Percentiles rank a stretch among this genome's conserved stretches.
phyloP scores from a whole-genome alignment of 2,797 vertebrate species.

The Pipistrellus kuhlii region DNA sequence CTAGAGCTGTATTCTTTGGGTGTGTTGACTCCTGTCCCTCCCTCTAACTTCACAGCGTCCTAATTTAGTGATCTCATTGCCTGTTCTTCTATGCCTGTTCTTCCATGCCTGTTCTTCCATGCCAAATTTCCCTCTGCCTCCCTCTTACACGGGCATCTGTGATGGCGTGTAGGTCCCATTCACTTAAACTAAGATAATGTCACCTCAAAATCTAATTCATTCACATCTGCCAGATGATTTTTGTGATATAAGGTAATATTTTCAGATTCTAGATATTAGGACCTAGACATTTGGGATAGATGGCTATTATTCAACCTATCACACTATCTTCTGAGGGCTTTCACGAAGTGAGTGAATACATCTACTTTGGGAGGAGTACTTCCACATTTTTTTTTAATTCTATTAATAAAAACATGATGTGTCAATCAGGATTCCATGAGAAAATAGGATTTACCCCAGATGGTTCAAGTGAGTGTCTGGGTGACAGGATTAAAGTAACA shows the following conservation, averaged over 20 bases:
- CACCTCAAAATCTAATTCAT: neutral
- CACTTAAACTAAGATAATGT: neutral
- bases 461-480: neutral
- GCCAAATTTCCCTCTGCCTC: neutral
- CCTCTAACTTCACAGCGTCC: neutral
- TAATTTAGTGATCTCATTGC: neutral
- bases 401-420: neutral
- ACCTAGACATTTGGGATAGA: neutral
- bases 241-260: neutral
- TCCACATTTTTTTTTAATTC: slow-evolving; percentile 6
- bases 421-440: neutral
- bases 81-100: neutral
- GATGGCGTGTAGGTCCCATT: neutral
- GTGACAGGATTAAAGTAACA: neutral
- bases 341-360: neutral
- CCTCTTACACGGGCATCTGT: neutral
- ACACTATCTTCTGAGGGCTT: neutral
- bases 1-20: neutral
- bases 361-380: neutral
- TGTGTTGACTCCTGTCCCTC: neutral
- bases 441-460: neutral
- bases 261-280: neutral
- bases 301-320: neutral
- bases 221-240: neutral
- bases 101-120: neutral